These are phyloP conservation scores for Labeo rohita DNA, from an alignment of 2,113 vertebrate species.

Conservation along the genomic window DNA sequence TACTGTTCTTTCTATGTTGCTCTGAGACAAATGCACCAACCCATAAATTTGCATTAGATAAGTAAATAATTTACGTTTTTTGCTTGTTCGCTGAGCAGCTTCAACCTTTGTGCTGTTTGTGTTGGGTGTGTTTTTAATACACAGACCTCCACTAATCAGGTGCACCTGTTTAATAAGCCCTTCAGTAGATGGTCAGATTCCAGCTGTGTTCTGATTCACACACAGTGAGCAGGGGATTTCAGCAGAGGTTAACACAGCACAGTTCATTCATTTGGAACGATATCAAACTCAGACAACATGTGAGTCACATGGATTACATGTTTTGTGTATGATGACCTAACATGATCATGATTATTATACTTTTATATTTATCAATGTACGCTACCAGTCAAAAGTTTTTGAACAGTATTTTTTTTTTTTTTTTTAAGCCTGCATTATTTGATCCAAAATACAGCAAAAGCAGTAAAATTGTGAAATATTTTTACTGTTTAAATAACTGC, in stretches of 20 bases:
- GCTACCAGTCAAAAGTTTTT: no score
- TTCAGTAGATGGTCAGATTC: neutral
- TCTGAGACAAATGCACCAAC: neutral
- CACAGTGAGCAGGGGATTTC: neutral
- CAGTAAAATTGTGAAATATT: no score
- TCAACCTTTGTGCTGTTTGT: neutral
- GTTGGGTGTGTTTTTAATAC: neutral
- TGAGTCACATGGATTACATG: neutral
- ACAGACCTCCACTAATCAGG: neutral
- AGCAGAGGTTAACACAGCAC: neutral
- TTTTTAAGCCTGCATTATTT: no score
- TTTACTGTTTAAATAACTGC: no score
- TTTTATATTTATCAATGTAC: neutral
- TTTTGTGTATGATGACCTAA: neutral
- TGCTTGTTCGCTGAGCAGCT: neutral
- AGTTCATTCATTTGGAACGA: neutral
- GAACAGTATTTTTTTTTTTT: no score
- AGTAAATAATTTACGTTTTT: neutral
- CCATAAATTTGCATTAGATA: neutral
- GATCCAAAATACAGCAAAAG: no score
- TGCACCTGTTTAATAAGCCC: constrained; percentile 1
- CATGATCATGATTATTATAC: neutral
- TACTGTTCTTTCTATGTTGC: neutral
- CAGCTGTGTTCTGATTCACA: neutral
- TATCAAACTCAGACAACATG: neutral